Evolutionary conservation across 2,888 invertebrate species (phyloP).

Genomic region (Hermodice carunculata): DNA sequence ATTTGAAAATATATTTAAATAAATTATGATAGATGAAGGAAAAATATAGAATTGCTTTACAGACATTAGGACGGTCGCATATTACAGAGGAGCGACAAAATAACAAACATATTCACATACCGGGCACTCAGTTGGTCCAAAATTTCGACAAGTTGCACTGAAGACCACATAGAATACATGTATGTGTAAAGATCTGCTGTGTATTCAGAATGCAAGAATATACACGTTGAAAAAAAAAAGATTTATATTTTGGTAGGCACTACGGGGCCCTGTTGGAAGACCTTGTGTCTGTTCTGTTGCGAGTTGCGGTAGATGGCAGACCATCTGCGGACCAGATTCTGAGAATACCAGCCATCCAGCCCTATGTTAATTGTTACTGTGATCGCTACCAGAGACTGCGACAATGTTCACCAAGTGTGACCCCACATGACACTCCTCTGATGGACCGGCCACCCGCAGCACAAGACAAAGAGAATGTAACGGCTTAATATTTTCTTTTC

Average conservation of each 20-base stretch:
- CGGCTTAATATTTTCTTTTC: too few species aligned
- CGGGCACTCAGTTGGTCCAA: neutral
- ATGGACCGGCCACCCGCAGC: too few species aligned
- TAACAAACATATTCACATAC: neutral
- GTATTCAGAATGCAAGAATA: neutral
- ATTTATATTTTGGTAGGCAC: slow-evolving; percentile 42
- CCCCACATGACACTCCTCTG: too few species aligned
- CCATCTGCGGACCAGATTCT: slow-evolving; percentile 52
- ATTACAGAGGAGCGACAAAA: neutral
- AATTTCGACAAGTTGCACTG: neutral
- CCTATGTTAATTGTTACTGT: slow-evolving; percentile 29
- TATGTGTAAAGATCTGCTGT: neutral
- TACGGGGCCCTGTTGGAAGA: slow-evolving; percentile 48
- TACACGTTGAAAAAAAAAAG: too few species aligned
- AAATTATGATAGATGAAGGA: too few species aligned
- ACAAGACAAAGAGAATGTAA: too few species aligned
- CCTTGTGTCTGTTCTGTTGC: slow-evolving; percentile 48
- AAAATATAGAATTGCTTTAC: too few species aligned
- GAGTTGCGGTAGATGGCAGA: slow-evolving; percentile 47
- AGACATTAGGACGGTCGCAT: neutral
- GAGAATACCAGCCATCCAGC: slow-evolving; percentile 44
- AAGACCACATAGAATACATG: neutral
- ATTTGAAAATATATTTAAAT: too few species aligned
- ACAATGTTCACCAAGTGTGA: too few species aligned
- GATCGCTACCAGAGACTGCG: too few species aligned